Evolutionary conservation across 2,888 invertebrate genomes (phyloP).

Genomic region (Drosophila rubida): DNA sequence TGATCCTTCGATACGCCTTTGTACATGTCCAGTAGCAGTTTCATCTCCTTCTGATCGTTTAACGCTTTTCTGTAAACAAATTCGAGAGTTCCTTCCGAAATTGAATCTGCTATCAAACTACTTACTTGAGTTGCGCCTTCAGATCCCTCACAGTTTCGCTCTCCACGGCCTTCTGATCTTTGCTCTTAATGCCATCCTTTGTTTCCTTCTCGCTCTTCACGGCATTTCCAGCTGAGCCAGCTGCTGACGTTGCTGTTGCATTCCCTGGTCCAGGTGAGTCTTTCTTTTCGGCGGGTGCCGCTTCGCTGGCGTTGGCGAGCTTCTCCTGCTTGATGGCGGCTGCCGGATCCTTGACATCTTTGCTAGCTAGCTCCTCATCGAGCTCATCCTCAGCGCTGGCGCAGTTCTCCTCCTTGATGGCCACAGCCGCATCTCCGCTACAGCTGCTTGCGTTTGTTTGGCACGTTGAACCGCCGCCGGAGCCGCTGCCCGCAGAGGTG

Average conservation of each 20-base stretch:
- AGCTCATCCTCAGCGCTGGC: constrained; percentile 81
- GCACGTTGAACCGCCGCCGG: constrained; percentile 34
- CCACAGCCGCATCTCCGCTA: constrained; percentile 83
- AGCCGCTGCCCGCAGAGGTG: constrained; percentile 6
- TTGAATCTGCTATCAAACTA: not conserved
- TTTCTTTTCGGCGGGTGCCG: constrained; percentile 87
- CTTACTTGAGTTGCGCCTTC: constrained; percentile 96
- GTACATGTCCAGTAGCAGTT: constrained; percentile 97
- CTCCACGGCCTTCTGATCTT: constrained; percentile 89
- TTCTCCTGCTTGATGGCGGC: constrained; percentile 85
- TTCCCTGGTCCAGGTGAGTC: constrained; percentile 85
- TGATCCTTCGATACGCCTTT: constrained; percentile 99
- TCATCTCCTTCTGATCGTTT: constrained; percentile 97
- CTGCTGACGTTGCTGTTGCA: constrained; percentile 82
- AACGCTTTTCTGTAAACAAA: constrained; percentile 90
- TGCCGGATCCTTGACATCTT: constrained; percentile 80
- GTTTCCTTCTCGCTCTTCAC: constrained; percentile 88
- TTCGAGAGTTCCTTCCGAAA: not conserved
- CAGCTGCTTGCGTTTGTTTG: constrained; percentile 40
- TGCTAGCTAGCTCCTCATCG: constrained; percentile 77
- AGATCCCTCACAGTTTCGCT: constrained; percentile 88
- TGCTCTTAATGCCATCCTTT: constrained; percentile 87
- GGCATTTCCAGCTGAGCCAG: constrained; percentile 84
- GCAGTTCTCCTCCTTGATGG: constrained; percentile 87
- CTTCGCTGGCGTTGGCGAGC: constrained; percentile 67